Evolutionary conservation across 30 jellyfish, hydroid and myxozoan species (phyloP), one percentile per base, ranked within the genome.

Genomic region (Hydractinia symbiolongicarpus): DNA sequence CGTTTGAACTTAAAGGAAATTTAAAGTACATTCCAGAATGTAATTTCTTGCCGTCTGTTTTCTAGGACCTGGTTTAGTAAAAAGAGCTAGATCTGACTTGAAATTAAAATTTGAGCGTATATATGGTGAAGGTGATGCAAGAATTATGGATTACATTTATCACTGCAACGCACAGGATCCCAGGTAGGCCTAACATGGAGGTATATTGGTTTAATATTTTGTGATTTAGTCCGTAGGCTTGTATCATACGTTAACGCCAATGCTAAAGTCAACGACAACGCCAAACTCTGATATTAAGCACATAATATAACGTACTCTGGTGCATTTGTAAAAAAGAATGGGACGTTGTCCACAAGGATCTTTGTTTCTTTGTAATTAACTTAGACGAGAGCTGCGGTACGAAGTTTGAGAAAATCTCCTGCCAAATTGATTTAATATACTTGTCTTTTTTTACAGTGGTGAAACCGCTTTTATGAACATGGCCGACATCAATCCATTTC

Each of bases 151-250:
- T 20, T 82, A 82, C 61, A 70, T 82, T 21, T 82, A 69, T 55
- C 89, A 82, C 66, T 82, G 89, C 78, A 82, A 82, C 55, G 89
- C 89, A 4, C 89, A 82, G 61, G 61, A 69, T 49, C 89, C 89
- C 55, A 82, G 89, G 89, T 82, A 52, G 20, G 83, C 4, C 79
- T 30, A 30, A 11, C 50, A 50, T 68, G 15, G 54, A 11, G n/a
- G 49, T 30, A 11, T 68, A 14, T 0, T n/a, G 14, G 50, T 1
- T 13, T 13, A 13, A 68, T 68, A 50, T 68, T 11, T 58, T 11
- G 1, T 11, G 15, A 16, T 13, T 17, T 30, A 1, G 44, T 30
- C 44, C 44, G 44, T 30, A 30, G 44, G 44, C 44, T 30, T 30
- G 44, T 30, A 30, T 30, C 44, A 30, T 30, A 30, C 44, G 44